Evolutionary conservation across 2,888 invertebrate species (phyloP).

Genomic region (Ectemnius cavifrons): DNA sequence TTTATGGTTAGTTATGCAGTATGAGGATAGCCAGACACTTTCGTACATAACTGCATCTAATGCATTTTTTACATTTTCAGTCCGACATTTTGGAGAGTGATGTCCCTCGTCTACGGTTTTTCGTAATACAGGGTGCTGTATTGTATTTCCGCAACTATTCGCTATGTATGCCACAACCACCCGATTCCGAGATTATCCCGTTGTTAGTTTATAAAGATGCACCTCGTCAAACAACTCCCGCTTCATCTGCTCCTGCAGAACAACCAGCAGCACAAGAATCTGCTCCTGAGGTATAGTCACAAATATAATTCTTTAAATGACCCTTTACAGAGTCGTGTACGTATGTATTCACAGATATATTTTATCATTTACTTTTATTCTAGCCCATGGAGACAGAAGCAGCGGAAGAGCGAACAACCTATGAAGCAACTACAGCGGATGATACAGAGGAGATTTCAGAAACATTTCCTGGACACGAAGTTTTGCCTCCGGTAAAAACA

Average conservation of each 20-base stretch:
- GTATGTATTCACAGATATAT: not conserved
- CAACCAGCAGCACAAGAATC: slow-evolving; percentile 22
- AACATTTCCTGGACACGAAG: slow-evolving; percentile 71
- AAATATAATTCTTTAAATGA: not conserved
- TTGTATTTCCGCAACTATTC: slow-evolving; percentile 52
- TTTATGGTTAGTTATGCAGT: slow-evolving; percentile 73
- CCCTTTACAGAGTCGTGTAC: not conserved
- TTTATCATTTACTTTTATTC: slow-evolving; percentile 5
- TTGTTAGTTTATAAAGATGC: slow-evolving; percentile 61
- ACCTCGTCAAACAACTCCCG: slow-evolving; percentile 45
- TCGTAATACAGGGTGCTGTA: too few relatives aligned
- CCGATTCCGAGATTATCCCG: slow-evolving; percentile 59
- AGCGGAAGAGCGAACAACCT: slow-evolving; percentile 59
- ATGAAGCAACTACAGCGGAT: slow-evolving; percentile 58
- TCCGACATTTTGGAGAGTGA: too few relatives aligned
- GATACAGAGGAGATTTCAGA: slow-evolving; percentile 68
- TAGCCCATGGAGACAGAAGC: slow-evolving; percentile 81
- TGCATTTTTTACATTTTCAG: too few relatives aligned
- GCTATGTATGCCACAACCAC: slow-evolving; percentile 40
- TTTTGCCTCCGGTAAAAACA: slow-evolving; percentile 66
- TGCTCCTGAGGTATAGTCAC: slow-evolving; percentile 63
- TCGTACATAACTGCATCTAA: too few relatives aligned
- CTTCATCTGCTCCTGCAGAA: slow-evolving; percentile 36
- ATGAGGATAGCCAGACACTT: not conserved
- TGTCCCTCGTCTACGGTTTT: too few relatives aligned